Base-by-base conservation (phyloP, 2,113 vertebrate genomes). In the Pongo pygmaeus region DNA sequence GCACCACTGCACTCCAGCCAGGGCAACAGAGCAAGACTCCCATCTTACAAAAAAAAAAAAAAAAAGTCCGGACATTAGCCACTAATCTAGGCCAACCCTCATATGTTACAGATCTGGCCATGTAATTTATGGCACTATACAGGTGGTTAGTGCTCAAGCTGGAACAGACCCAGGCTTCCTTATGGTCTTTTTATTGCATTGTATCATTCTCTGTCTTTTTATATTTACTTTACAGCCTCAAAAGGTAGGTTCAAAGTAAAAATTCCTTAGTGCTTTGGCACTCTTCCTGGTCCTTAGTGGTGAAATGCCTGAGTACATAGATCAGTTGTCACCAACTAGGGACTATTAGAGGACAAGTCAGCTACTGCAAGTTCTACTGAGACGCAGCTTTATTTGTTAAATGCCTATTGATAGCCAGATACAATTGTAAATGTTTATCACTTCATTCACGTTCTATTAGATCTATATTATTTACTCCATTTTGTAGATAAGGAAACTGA, bases 321-420 rank as follows among this genome's bases (percentile, higher is more conserved):
- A 92, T 89, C 55, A 79, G 55, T 4, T 80, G 8, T 89, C 35
- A 86, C 18, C 48, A 83, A 69, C 83, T 38, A 35, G 30, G 74
- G n/a, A 22, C 32, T n/a, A 64, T 11, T 77, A 30, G 72, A 84
- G 83, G 40, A 59, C 75, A 87, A 64, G 57, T 38, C 48, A 89
- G 1, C 35, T 84, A 52, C n/a, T 88, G 1, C 14, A 57, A 48
- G 25, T 59, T 78, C 50, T 96, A 12, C 32, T 88, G 52, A 84
- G 72, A 84, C 35, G 77, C 27, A 80, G 9, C 40, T 95, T 87
- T 92, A 13, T 86, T 87, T 91, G 25, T 95, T 74, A 94, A 83
- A 72, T 79, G 59, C n/a, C 32, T 87, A 5, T 89, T 89, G 50
- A 40, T 75, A 30, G 6, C 43, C 18, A 52, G 23, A 64, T 78